Conservation (phyloP, 2,113 vertebrate species). For the Dermatemys mawii region DNA sequence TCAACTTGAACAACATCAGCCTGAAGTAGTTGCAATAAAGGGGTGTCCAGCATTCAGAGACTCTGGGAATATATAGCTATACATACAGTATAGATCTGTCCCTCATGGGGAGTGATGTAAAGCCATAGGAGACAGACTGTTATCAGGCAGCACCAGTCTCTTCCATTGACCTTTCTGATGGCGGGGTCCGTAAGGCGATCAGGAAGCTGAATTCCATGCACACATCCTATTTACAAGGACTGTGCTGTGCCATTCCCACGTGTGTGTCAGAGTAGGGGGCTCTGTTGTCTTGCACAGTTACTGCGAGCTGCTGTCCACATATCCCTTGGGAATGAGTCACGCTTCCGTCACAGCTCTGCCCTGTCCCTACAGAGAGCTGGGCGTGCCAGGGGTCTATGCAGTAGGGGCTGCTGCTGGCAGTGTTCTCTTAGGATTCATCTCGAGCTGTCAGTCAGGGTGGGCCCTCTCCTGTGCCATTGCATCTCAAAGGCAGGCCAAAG, state of each 20-base stretch:
- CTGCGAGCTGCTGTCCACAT: not conserved
- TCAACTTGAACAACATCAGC: not conserved
- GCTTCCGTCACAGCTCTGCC: not conserved
- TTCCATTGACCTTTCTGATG: not conserved
- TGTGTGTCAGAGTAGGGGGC: not conserved
- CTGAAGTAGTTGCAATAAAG: not conserved
- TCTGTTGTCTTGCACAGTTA: not conserved
- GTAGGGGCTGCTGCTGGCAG: not conserved
- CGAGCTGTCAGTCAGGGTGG: not conserved
- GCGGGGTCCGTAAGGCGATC: not conserved
- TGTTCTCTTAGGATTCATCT: not conserved
- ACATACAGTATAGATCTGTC: not conserved
- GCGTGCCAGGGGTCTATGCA: not conserved
- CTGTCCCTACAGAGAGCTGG: not conserved
- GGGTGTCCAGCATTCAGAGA: not conserved
- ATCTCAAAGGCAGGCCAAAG: not conserved
- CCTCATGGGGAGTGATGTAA: not conserved
- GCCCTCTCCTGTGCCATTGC: not conserved
- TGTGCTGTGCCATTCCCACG: not conserved
- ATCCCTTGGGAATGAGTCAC: not conserved
- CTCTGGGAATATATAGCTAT: not conserved
- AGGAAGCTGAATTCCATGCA: accelerated
- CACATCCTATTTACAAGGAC: not conserved
- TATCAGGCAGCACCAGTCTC: not conserved
- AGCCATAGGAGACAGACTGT: not conserved